Percentiles rank a stretch among this genome's conserved stretches.
Conservation (phyloP, 1,140 invertebrate species). For the Galleria mellonella region DNA sequence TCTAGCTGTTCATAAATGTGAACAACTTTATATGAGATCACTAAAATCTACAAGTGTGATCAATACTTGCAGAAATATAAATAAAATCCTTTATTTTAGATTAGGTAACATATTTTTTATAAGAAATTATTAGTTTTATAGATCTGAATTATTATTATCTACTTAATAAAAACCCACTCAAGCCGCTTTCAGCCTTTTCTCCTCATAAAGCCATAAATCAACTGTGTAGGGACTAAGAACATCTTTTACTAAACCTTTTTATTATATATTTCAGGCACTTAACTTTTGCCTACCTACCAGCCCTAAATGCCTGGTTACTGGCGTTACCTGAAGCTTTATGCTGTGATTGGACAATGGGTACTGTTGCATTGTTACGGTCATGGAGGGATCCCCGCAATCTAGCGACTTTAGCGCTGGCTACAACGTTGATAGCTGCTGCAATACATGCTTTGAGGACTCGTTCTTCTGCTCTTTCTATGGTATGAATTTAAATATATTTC, state of each 20-base stretch:
- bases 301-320: slow-evolving; percentile 93
- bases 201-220: no score
- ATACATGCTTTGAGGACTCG: slow-evolving; percentile 80
- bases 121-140: no score
- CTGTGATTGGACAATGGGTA: slow-evolving; percentile 99
- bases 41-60: no score
- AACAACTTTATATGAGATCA: no score
- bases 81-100: no score
- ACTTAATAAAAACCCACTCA: no score
- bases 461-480: slow-evolving; percentile 88
- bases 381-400: slow-evolving; percentile 89
- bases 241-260: neutral
- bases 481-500: slow-evolving; percentile 42
- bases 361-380: slow-evolving; percentile 89
- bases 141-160: no score
- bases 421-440: slow-evolving; percentile 77
- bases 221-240: neutral
- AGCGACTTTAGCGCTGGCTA: slow-evolving; percentile 85
- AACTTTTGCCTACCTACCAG: slow-evolving; percentile 94
- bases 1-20: no score
- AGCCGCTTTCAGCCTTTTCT: no score
- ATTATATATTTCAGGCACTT: slow-evolving; percentile 80
- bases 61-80: no score
- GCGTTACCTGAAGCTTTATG: slow-evolving; percentile 92
- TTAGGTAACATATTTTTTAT: no score